Evolutionary conservation across 2,113 vertebrate species (phyloP).

Genomic region (Candoia aspera): DNA sequence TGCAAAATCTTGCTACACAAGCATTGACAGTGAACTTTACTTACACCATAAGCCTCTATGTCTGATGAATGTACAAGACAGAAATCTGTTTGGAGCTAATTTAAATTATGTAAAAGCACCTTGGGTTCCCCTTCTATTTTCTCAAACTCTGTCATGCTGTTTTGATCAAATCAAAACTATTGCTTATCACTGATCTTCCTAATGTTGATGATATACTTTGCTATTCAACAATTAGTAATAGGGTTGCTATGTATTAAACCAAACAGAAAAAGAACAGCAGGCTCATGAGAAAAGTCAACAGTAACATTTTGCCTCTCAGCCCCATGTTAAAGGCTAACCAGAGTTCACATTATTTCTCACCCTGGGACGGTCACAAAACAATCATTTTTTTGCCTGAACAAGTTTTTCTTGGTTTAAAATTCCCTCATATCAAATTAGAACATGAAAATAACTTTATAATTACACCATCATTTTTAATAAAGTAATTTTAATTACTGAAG

Average conservation of each 20-base stretch:
- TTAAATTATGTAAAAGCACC: background rate
- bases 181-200: slow-evolving; percentile 29
- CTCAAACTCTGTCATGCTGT: background rate
- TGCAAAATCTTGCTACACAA: background rate
- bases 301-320: slow-evolving; percentile 23
- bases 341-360: slow-evolving; percentile 14
- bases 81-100: background rate
- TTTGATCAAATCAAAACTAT: background rate
- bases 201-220: slow-evolving; percentile 28
- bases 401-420: slow-evolving; percentile 15
- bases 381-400: slow-evolving; percentile 42
- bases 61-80: background rate
- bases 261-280: slow-evolving; percentile 28
- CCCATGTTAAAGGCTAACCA: slow-evolving; percentile 22
- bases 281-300: background rate
- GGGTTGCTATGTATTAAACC: slow-evolving; percentile 25
- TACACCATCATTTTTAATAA: slow-evolving; percentile 37
- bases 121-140: background rate
- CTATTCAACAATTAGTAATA: slow-evolving; percentile 33
- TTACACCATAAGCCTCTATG: background rate
- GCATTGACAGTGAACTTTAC: background rate
- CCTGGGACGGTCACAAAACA: slow-evolving; percentile 18
- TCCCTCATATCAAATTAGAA: slow-evolving; percentile 36
- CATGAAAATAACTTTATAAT: slow-evolving; percentile 51
- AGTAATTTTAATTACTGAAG: slow-evolving; percentile 53